Evolutionary conservation across 2,797 vertebrate species (phyloP).

Genomic region (Uromys caudimaculatus): DNA sequence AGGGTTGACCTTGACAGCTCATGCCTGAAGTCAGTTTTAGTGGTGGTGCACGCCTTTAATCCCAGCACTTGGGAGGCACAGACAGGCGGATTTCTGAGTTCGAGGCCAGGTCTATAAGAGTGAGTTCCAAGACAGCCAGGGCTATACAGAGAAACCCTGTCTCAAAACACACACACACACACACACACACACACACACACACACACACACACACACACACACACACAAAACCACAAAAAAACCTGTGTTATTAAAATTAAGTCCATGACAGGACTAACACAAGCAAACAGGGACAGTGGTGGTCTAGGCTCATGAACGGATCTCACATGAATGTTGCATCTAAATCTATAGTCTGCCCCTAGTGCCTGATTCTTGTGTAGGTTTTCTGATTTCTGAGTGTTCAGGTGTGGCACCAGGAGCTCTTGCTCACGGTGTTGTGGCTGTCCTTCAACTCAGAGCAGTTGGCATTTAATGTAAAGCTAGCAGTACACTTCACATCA

Average conservation of each 20-base stretch:
- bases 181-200: too few species aligned
- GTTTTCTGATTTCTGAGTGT: background rate
- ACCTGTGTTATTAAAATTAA: background rate
- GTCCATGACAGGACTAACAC: background rate
- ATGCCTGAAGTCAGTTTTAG: slow-evolving; percentile 2
- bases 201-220: too few species aligned
- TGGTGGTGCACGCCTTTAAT: too few species aligned
- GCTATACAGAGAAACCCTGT: too few species aligned
- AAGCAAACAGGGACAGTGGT: background rate
- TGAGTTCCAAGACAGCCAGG: too few species aligned
- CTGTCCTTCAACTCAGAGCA: background rate
- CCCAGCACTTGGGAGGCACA: too few species aligned
- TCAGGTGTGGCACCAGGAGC: background rate
- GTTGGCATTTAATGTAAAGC: background rate
- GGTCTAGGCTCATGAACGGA: background rate
- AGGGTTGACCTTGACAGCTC: background rate
- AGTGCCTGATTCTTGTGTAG: background rate
- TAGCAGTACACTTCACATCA: background rate
- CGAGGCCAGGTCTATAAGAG: too few species aligned
- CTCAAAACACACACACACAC: too few species aligned
- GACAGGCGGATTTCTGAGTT: too few species aligned
- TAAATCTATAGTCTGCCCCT: background rate
- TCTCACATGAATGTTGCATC: background rate
- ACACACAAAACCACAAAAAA: too few species aligned
- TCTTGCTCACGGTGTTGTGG: background rate